Base-by-base conservation (phyloP, 2,888 invertebrate species). In the Phrixothrix hirtus region DNA sequence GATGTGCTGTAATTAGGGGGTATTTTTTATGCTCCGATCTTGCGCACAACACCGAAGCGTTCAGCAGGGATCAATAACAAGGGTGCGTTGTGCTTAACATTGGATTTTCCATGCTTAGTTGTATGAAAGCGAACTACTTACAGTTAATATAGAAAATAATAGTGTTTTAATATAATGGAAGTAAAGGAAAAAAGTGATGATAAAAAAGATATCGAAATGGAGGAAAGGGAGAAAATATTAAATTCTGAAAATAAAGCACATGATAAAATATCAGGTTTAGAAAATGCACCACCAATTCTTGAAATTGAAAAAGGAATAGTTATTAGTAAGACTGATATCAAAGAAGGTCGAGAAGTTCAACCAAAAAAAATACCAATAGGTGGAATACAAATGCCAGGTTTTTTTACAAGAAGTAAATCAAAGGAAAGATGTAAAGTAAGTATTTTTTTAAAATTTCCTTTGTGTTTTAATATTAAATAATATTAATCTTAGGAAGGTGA, bases 301-400 rank as follows among this genome's bases (percentile, higher is more conserved):
- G 73, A 69, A 53, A 63, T 70, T 43, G 81, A 82, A 58, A 78
- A 77, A 38, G 81, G 75, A 50, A 78, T 81, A 4, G 83, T 83
- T 30, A 74, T 78, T n/a, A 77, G 77, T 1, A 79, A 79, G 10
- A 78, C 78, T 52, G 79, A 81, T 12, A 82, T 81, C 3, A 83
- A 84, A 62, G 85, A 86, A 62, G 87, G 86, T 38, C 81, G 87
- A 55, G 88, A 88, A 76, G 87, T 87, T 21, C 86, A 87, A 68
- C 88, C 88, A 50, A 88, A 87, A 72, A 90, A 89, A 72, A 89
- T 90, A 65, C 91, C 91, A 2, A 91, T 90, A 66, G 91, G 90
- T 38, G 91, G 89, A n/a, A 88, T 91, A 59, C 89, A 90, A 77
- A 87, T 91, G 84, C 91, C 91, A 2, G 90, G 90, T 10, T 91